Conservation (phyloP, 2,797 vertebrate species). For the Mionectes olivaceus region DNA sequence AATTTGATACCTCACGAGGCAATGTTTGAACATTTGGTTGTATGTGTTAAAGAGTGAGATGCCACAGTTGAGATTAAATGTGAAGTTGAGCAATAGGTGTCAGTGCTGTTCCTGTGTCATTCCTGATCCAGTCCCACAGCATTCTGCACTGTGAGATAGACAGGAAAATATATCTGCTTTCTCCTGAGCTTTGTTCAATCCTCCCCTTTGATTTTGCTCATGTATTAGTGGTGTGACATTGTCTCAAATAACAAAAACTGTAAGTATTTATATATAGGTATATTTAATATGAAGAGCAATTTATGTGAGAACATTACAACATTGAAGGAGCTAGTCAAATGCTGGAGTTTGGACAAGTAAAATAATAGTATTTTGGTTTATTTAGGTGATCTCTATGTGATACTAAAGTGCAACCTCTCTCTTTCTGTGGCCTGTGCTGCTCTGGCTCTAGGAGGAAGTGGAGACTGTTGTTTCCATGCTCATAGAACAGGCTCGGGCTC, state of each 20-base stretch:
- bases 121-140: not conserved
- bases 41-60: not conserved
- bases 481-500: constrained; percentile 91
- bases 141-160: not conserved
- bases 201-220: not conserved
- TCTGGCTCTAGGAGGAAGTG: constrained; percentile 90
- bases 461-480: constrained; percentile 94
- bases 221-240: not conserved
- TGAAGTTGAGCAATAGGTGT: not conserved
- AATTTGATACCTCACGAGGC: not conserved
- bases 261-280: not conserved
- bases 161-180: not conserved
- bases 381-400: not conserved
- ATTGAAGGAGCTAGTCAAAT: not conserved
- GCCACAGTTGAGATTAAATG: not conserved
- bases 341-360: not conserved
- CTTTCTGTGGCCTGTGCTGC: not conserved
- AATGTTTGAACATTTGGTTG: not conserved
- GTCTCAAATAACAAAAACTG: not conserved
- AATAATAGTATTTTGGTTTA: not conserved
- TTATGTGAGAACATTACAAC: not conserved
- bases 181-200: not conserved
- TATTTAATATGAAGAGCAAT: not conserved
- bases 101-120: not conserved
- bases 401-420: not conserved